Percentiles rank a stretch among this genome's conserved stretches.
These are phyloP conservation scores for Paragorgia papillata DNA, from an alignment of 92 coral and sea anemone genomes.

Conservation along the genomic window DNA sequence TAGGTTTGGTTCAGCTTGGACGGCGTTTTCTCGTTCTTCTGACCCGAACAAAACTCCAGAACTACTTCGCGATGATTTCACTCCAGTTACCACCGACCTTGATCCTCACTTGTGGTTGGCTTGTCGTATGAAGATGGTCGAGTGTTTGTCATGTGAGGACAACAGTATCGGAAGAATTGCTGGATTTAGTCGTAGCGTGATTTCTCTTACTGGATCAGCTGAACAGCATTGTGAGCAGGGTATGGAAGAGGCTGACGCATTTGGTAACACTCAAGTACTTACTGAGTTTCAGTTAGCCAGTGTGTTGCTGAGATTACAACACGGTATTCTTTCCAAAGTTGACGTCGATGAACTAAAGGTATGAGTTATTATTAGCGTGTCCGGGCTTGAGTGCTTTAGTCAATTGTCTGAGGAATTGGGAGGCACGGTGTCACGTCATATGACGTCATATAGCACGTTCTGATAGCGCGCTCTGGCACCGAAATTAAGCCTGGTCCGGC, in stretches of 20 bases:
- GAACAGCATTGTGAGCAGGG: constrained; percentile 94
- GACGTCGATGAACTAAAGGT: constrained; percentile 77
- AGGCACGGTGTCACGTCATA: too few relatives aligned
- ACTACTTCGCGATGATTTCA: constrained; percentile 12
- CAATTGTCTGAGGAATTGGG: too few relatives aligned
- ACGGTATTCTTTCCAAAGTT: constrained; percentile 69
- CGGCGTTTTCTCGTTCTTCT: constrained; percentile 41
- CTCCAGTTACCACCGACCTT: constrained; percentile 75
- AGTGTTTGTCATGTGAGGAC: constrained; percentile 83
- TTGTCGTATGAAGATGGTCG: constrained; percentile 81
- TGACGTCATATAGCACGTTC: too few relatives aligned
- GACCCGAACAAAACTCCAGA: constrained; percentile 25
- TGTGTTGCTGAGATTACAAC: constrained; percentile 69
- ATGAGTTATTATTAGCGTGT: too few relatives aligned
- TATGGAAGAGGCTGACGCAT: constrained; percentile 93
- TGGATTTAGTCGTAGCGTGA: constrained; percentile 82
- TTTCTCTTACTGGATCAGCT: constrained; percentile 81
- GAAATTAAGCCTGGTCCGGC: too few relatives aligned
- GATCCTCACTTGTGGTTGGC: constrained; percentile 94
- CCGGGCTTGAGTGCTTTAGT: too few relatives aligned
- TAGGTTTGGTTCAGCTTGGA: constrained; percentile 41
- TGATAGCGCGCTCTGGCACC: too few relatives aligned
- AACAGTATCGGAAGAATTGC: constrained; percentile 91
- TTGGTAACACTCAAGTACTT: constrained; percentile 83
- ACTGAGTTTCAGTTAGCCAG: constrained; percentile 72